Evolutionary conservation across 2,797 vertebrate species (phyloP), one percentile per base, ranked within the genome.

Genomic region (Echiichthys vipera): DNA sequence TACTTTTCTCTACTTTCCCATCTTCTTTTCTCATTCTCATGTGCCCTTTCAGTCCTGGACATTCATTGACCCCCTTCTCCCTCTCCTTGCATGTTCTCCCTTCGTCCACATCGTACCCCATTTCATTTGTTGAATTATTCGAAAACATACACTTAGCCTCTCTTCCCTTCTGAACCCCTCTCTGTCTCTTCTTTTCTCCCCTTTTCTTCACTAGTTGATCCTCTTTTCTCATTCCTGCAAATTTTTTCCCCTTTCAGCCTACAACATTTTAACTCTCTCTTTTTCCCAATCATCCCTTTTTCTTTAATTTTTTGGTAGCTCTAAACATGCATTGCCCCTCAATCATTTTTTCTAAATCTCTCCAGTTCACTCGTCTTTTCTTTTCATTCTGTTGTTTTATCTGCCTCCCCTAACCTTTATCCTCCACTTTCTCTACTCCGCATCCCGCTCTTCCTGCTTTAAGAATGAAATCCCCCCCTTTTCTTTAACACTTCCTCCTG

Each of bases 141-240:
- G 61, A 72, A 82, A 91, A 88, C 65, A 84, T 77, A 49, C 56
- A 78, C 77, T 85, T 79, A 71, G 64, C 77, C 63, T 80, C 51
- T 51, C 62, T 57, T 39, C 34, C 37, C 34, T 66, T 65, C 24
- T 18, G 27, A 81, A 71, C 82, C 78, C 71, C 49, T 45, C 0
- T 13, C 75, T 56, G 24, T 56, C 68, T 56, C 46, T 32, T 73
- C 54, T 46, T 50, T 67, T 78, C 30, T 69, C 18, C 34, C 42
- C 54, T 78, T 73, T 71, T 68, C 32, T 61, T 59, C 59, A 63
- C 12, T 22, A 27, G 69, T 42, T 72, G 50, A 76, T 72, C 63
- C 57, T 74, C 77, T 84, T 81, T 71, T 59, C 49, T 72, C 65
- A 55, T 83, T 75, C 72, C 65, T 62, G 73, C 59, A 77, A 72